phyloP scores from a whole-genome alignment of 2,113 vertebrate genomes.

The Oryzias javanicus region DNA sequence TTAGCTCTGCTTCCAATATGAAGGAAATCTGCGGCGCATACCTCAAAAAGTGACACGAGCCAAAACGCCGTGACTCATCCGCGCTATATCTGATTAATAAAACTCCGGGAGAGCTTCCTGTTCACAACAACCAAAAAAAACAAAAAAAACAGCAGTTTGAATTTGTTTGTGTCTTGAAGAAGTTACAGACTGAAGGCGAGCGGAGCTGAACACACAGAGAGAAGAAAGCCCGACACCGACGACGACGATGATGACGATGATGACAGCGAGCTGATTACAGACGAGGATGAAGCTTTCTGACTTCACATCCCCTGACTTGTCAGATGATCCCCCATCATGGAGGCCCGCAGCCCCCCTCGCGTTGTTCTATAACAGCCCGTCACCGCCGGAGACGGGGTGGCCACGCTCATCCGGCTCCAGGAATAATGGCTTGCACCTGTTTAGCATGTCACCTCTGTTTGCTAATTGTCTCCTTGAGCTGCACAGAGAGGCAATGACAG shows the following conservation, averaged over 20 bases:
- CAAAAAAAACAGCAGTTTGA: too few species aligned
- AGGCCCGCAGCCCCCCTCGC: conserved; percentile 25
- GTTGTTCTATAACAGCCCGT: conserved; percentile 62
- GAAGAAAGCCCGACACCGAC: conserved; percentile 10
- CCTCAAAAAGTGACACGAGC: conserved; percentile 63
- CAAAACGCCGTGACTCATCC: conserved; percentile 57
- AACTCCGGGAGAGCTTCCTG: conserved; percentile 26
- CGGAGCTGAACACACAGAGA: background rate
- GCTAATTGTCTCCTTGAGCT: conserved; percentile 99
- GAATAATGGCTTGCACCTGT: conserved; percentile 99
- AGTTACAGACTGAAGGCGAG: background rate
- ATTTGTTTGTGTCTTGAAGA: too few species aligned
- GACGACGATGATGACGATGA: conserved; percentile 21
- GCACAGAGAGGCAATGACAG: conserved; percentile 90
- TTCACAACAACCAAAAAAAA: too few species aligned
- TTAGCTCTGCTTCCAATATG: conserved; percentile 74
- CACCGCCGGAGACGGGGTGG: conserved; percentile 90
- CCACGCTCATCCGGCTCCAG: conserved; percentile 95
- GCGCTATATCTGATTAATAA: conserved; percentile 61
- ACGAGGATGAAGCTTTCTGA: conserved; percentile 84
- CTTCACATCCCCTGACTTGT: conserved; percentile 89
- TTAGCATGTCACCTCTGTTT: conserved; percentile 98
- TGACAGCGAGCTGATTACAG: conserved; percentile 40
- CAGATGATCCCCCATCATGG: conserved; percentile 82
- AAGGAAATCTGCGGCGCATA: conserved; percentile 69